Percentiles rank a stretch among this genome's conserved stretches.
Evolutionary conservation across 2,888 invertebrate species (phyloP).

Genomic region (Platycnemis pennipes): DNA sequence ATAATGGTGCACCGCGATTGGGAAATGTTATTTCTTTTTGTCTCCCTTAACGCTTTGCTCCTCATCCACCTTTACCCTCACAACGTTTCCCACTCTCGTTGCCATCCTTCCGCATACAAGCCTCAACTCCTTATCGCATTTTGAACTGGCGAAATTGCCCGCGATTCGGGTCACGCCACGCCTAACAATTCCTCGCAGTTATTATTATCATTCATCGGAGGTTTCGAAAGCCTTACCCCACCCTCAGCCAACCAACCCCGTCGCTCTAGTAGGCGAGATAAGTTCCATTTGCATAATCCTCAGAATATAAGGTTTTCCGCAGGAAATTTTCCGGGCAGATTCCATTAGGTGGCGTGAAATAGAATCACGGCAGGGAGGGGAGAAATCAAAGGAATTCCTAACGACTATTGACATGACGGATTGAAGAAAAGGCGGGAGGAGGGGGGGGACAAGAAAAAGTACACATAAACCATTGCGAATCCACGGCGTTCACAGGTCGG

Average conservation of each 20-base stretch:
- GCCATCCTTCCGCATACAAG: background rate
- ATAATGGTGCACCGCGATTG: slow-evolving; percentile 49
- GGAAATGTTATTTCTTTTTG: background rate
- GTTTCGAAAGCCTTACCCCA: background rate
- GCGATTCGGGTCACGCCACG: background rate
- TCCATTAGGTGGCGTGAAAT: background rate
- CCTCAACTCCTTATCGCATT: background rate
- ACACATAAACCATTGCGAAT: background rate
- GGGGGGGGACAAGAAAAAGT: too few species aligned
- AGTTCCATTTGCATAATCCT: slow-evolving; percentile 29
- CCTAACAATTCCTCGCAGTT: background rate
- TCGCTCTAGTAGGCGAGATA: background rate
- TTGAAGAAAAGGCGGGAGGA: too few species aligned
- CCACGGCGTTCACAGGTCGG: background rate
- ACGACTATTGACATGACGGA: background rate
- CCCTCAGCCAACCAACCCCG: background rate
- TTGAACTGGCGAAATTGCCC: background rate
- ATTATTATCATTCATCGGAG: background rate
- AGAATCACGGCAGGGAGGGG: background rate
- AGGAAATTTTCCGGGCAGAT: background rate
- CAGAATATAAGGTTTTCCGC: background rate
- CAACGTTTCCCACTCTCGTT: background rate
- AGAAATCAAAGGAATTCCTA: background rate
- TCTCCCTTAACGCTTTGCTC: background rate
- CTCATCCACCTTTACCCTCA: background rate